Evolutionary conservation across 2,797 vertebrate species (phyloP).

Genomic region (Channallabes apus): DNA sequence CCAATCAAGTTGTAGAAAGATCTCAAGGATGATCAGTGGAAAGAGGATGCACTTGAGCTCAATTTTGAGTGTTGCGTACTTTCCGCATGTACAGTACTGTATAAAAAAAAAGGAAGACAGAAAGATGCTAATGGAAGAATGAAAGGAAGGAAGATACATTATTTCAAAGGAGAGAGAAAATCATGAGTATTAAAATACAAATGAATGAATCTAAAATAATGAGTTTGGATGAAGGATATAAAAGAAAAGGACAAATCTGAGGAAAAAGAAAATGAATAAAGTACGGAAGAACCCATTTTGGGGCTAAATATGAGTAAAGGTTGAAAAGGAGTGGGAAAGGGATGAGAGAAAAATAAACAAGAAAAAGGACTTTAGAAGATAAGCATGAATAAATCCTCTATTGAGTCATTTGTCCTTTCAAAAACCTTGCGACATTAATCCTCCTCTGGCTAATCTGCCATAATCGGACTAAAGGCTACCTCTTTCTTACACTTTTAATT

Average conservation of each 20-base stretch:
- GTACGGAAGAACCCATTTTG: background rate
- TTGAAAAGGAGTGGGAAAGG: background rate
- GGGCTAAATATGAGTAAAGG: no score
- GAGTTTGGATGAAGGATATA: background rate
- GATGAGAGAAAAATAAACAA: background rate
- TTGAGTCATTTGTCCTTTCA: slow-evolving; percentile 6
- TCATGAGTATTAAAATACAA: background rate
- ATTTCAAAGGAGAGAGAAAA: background rate
- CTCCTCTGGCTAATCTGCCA: slow-evolving; percentile 17
- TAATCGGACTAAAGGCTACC: slow-evolving; percentile 12
- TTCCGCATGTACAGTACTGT: no score
- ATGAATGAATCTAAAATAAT: background rate
- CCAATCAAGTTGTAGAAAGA: no score
- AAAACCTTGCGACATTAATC: slow-evolving; percentile 23
- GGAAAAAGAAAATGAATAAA: background rate
- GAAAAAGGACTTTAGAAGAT: background rate
- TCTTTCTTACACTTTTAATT: slow-evolving; percentile 29
- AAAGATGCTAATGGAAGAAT: background rate
- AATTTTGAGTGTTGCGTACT: no score
- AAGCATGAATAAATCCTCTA: background rate
- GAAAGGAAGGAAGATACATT: background rate
- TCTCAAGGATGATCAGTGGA: no score
- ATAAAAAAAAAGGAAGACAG: background rate
- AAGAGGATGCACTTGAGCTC: no score
- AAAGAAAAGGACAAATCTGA: background rate